These are phyloP conservation scores for Anhinga rufa DNA, from an alignment of 2,113 vertebrate genomes.

Conservation along the genomic window DNA sequence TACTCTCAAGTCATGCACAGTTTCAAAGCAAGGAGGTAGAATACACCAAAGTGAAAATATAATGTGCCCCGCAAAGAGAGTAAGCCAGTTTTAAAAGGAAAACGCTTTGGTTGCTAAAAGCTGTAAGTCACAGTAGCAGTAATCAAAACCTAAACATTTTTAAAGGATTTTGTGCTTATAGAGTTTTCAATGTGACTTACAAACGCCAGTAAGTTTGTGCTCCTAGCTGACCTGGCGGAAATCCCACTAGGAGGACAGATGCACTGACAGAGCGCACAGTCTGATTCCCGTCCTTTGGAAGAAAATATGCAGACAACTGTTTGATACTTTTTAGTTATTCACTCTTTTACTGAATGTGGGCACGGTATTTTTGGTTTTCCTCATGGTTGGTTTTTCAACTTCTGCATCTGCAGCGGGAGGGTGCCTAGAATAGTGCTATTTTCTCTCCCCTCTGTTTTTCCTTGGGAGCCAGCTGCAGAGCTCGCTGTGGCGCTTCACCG, in stretches of 20 bases:
- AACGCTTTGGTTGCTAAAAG: slow-evolving; percentile 9
- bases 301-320: accelerated
- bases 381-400: background rate
- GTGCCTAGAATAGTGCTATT: too few relatives aligned
- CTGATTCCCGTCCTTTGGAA: background rate
- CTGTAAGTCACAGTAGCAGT: background rate
- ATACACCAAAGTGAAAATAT: slow-evolving; percentile 9
- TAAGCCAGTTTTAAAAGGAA: background rate
- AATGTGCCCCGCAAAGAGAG: background rate
- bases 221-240: background rate
- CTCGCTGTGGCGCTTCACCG: accelerated
- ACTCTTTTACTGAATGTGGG: background rate
- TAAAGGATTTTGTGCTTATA: background rate
- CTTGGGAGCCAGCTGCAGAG: background rate
- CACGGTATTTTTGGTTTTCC: background rate
- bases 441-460: background rate
- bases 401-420: background rate
- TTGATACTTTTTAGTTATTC: background rate
- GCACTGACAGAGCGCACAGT: background rate
- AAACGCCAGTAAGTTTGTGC: background rate
- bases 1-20: slow-evolving; percentile 8
- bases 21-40: slow-evolving; percentile 1
- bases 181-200: background rate
- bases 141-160: background rate
- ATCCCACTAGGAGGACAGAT: background rate